A percentile compares a stretch with the other conserved stretches of the same genome.
Conservation (phyloP, 2,797 vertebrate species). For the Odontamblyopus lacepedii region DNA sequence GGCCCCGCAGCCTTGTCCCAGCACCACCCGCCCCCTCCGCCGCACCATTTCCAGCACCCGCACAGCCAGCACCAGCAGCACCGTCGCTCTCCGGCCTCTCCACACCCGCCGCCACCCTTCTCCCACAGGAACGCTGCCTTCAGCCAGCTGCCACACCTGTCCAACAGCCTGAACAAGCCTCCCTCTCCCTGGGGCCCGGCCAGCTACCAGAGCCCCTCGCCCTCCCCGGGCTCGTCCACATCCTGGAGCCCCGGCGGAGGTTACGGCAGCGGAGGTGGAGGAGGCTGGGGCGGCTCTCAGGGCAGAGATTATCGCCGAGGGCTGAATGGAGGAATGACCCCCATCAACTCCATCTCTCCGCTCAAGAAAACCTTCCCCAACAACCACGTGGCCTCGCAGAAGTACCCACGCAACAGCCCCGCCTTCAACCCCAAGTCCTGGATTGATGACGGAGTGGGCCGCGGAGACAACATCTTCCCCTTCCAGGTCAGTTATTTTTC, state of each 20-base stretch:
- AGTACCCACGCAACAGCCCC: constrained; percentile 93
- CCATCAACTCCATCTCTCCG: constrained; percentile 97
- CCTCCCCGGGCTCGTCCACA: constrained; percentile 88
- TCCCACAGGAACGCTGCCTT: constrained; percentile 92
- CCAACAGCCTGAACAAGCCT: constrained; percentile 97
- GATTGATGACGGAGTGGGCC: constrained; percentile 95
- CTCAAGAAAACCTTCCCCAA: constrained; percentile 99
- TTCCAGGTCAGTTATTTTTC: constrained; percentile 89
- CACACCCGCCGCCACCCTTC: constrained; percentile 86
- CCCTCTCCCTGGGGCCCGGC: constrained; percentile 93
- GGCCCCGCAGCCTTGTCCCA: constrained; percentile 91
- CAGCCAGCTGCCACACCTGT: constrained; percentile 96
- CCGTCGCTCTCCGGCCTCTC: constrained; percentile 95
- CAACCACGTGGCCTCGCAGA: constrained; percentile 97
- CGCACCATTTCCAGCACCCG: constrained; percentile 93
- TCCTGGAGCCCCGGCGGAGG: constrained; percentile 97
- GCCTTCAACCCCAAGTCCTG: constrained; percentile 96
- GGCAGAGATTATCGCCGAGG: constrained; percentile 95
- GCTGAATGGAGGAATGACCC: constrained; percentile 94
- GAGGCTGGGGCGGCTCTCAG: constrained; percentile 93
- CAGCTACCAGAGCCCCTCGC: constrained; percentile 97
- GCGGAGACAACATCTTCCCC: constrained; percentile 97
- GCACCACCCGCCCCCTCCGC: constrained; percentile 90
- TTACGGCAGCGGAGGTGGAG: constrained; percentile 87
- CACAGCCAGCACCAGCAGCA: constrained; percentile 98